Conservation (phyloP, 2,888 invertebrate genomes). For the Sepiola atlantica region DNA sequence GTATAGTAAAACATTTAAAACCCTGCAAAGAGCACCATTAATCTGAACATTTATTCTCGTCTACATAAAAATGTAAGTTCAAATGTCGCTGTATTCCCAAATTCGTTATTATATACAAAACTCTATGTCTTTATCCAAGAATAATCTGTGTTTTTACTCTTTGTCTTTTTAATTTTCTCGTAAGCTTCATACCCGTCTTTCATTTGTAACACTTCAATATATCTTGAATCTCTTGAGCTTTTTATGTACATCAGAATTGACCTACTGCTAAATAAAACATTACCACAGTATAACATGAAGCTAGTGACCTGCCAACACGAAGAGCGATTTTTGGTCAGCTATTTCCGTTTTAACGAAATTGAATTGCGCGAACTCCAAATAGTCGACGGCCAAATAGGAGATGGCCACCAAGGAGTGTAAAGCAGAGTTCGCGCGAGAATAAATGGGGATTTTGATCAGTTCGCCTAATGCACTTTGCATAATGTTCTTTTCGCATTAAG, state of each 20-base stretch:
- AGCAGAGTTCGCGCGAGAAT: background rate
- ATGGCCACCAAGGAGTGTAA: background rate
- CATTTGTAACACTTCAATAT: background rate
- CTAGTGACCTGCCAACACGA: no score
- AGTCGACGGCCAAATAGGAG: background rate
- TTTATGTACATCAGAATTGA: no score
- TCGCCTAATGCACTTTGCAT: background rate
- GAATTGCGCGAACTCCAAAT: background rate
- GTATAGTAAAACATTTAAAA: background rate
- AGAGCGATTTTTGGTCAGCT: background rate
- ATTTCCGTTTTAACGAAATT: background rate
- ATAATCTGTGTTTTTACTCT: background rate
- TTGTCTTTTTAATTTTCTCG: background rate
- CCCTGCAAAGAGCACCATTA: background rate
- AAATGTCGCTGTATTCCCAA: background rate
- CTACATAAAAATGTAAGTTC: background rate
- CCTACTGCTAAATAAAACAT: no score
- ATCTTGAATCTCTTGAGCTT: no score
- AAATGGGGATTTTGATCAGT: background rate
- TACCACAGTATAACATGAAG: no score
- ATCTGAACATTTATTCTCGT: no score
- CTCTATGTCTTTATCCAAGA: background rate
- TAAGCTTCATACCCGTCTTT: background rate
- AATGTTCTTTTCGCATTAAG: background rate
- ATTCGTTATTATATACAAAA: background rate